A percentile compares a stretch with the other conserved stretches of the same genome.
Evolutionary conservation across 1,140 invertebrate genomes (phyloP).

Genomic region (Drosophila equinoxialis): DNA sequence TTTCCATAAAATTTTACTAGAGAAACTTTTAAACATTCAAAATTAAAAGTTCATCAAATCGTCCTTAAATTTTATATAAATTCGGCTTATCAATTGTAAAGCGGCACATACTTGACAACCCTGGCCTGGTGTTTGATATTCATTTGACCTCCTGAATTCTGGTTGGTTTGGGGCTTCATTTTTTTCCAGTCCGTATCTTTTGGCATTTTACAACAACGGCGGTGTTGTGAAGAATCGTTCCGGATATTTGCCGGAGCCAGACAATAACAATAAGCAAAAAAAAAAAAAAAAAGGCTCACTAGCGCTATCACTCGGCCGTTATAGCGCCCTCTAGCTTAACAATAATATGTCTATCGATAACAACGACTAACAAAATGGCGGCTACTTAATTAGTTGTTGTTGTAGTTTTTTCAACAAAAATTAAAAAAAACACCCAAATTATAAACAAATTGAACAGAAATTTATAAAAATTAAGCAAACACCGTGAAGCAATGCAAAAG

Average conservation of each 20-base stretch:
- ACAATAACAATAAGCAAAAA: conserved; percentile 36
- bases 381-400: conserved; percentile 72
- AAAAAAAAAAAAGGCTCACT: background rate
- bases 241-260: conserved; percentile 42
- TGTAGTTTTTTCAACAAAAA: conserved; percentile 53
- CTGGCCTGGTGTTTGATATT: conserved; percentile 49
- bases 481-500: conserved; percentile 9
- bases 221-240: conserved; percentile 38
- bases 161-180: conserved; percentile 36
- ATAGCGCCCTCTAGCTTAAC: background rate
- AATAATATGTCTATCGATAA: background rate
- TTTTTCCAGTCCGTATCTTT: conserved; percentile 27
- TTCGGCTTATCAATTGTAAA: too few species aligned
- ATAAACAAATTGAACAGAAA: conserved; percentile 40
- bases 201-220: conserved; percentile 32
- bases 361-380: conserved; percentile 61
- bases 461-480: conserved; percentile 34
- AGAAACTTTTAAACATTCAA: too few species aligned
- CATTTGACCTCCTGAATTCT: conserved; percentile 72
- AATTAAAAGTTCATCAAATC: too few species aligned
- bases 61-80: too few species aligned
- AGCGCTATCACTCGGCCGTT: background rate
- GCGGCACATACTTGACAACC: too few species aligned
- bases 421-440: conserved; percentile 60
- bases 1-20: too few species aligned